Base-by-base conservation (phyloP, 2,888 invertebrate genomes). In the Amphipoea lucens region DNA sequence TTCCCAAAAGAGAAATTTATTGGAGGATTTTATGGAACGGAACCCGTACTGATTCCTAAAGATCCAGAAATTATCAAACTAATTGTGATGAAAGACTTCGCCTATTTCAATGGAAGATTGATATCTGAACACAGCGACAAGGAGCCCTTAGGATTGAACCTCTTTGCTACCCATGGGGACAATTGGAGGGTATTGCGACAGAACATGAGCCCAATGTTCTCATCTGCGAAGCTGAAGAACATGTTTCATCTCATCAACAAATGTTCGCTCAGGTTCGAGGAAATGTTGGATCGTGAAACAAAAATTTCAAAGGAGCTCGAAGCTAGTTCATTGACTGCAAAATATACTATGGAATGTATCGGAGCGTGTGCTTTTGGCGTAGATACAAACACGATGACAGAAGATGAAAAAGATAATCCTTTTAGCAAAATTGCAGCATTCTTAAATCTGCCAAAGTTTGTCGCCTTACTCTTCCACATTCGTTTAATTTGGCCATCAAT, bases 201-300 rank as follows among this genome's bases (percentile, higher is more conserved):
- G 62, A 90, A 88, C 40, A 73, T 90, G 80, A 87, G 89, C 9
- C 90, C 90, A 3, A 62, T 90, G 14, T 91, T 91, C 65, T 84
- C 91, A 23, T 85, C 90, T 9, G 82, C 87, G 0, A 91, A 91
- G 63, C 79, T 91, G 78, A 91, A 85, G 73, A 88, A 86, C 57
- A 90, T 91, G 90, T 91, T 87, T 65, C 84, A 89, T 66, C 77
- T 91, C 2, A 88, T 90, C 17, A 76, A 85, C 11, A 85, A 85
- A 20, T 90, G 90, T 73, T 85, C 85, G 0, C 74, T 74, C 23
- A 75, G 40, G 48, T 48, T 48, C 48, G 12, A 48, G 48, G 14
- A 48, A 48, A 88, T 86, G 81, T 29, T 89, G 36, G 84, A 88
- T 51, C 72, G 77, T 12, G 75, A 88, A 75, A 71, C 65, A 0